Percentiles rank a stretch among this genome's conserved stretches.
phyloP scores from a whole-genome alignment of 1,140 invertebrate species.

The Apolygus lucorum region DNA sequence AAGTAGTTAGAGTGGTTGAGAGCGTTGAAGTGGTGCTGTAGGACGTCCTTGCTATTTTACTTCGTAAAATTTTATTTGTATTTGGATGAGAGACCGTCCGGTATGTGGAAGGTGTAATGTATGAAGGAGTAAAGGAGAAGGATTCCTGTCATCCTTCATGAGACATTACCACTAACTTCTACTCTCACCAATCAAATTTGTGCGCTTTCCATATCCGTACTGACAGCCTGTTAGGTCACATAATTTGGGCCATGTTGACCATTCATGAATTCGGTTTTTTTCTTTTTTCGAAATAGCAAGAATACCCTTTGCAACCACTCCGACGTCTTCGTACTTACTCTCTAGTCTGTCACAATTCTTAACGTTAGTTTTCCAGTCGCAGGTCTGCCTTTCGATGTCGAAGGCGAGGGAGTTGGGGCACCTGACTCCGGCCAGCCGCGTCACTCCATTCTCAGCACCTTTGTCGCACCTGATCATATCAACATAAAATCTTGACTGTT shows the following conservation, averaged over 20 bases:
- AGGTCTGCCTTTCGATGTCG: slow-evolving; percentile 88
- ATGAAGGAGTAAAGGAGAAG: too few species aligned
- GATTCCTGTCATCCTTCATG: too few species aligned
- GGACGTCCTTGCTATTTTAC: neutral
- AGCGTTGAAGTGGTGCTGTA: slow-evolving; percentile 14
- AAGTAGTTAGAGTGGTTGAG: neutral
- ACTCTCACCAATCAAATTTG: too few species aligned
- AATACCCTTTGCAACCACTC: neutral
- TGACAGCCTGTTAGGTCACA: too few species aligned
- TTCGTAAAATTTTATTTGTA: too few species aligned
- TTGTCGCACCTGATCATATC: slow-evolving; percentile 67
- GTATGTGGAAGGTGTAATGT: too few species aligned
- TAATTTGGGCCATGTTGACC: too few species aligned
- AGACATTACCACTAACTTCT: too few species aligned
- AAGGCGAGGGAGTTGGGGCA: slow-evolving; percentile 86
- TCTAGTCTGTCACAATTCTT: slow-evolving; percentile 87
- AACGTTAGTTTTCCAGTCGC: slow-evolving; percentile 92
- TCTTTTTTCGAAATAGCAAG: neutral
- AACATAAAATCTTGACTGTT: slow-evolving; percentile 16
- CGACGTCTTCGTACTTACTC: slow-evolving; percentile 61
- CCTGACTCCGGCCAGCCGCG: slow-evolving; percentile 72
- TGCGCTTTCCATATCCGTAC: too few species aligned
- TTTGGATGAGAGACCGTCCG: too few species aligned
- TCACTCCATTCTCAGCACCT: slow-evolving; percentile 73
- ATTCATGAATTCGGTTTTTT: too few species aligned